Percentiles rank a stretch among this genome's conserved stretches.
phyloP scores from a whole-genome alignment of 2,797 vertebrate species.

The Myiotriccus ornatus region DNA sequence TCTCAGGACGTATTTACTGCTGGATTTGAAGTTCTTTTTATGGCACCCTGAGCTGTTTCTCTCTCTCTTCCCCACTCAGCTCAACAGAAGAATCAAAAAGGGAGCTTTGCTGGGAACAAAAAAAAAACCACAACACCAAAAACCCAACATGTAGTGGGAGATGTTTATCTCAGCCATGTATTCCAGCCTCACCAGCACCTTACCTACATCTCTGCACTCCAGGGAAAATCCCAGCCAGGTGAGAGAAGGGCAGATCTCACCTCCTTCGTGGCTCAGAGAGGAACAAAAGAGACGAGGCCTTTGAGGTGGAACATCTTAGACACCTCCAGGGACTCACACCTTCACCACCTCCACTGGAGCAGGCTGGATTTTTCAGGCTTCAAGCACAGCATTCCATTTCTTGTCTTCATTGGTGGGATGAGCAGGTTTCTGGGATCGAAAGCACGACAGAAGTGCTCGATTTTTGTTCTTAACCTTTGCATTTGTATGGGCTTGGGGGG shows the following conservation, averaged over 20 bases:
- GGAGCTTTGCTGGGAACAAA: neutral
- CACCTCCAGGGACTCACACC: neutral
- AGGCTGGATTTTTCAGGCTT: neutral
- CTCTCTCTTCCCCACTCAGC: neutral
- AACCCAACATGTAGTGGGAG: neutral
- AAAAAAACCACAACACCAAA: neutral
- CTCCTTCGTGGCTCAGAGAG: neutral
- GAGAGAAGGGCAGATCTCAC: neutral
- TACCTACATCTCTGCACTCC: neutral
- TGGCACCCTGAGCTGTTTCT: neutral
- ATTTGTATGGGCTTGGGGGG: neutral
- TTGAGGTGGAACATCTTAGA: neutral
- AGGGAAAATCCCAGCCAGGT: neutral
- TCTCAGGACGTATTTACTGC: neutral
- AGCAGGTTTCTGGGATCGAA: neutral
- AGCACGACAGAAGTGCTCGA: neutral
- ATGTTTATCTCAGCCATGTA: neutral
- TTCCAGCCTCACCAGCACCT: neutral
- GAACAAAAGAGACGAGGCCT: neutral
- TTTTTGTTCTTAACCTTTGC: neutral
- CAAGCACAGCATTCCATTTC: neutral
- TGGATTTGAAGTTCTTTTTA: neutral
- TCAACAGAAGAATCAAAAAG: neutral
- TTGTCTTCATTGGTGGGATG: neutral
- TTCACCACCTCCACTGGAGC: neutral